Evolutionary conservation across 2,113 vertebrate species (phyloP), one percentile per base, ranked within the genome.

Genomic region (Ammodramus savannarum): DNA sequence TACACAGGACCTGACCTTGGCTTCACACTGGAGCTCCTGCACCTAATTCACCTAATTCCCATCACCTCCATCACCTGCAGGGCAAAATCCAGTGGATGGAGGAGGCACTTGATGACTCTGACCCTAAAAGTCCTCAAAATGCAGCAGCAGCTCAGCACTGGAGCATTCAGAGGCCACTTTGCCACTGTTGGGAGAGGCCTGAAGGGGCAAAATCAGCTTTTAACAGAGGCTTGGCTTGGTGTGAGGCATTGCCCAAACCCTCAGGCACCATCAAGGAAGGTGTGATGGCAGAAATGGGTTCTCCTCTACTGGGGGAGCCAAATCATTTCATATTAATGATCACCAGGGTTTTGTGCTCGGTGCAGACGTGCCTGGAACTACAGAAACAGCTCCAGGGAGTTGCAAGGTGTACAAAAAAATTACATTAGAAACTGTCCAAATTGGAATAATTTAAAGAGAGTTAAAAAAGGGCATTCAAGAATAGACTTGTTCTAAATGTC

Each of bases 401-500:
- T 71, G 65, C 93, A 62, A 79, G 68, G 71, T 88, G 89, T 76
- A 86, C 68, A 93, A 89, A 91, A 93, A 96, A 89, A 81, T 58
- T 79, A 91, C 92, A 81, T 92, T 95, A 87, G 38, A 52, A 59
- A 83, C 69, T 93, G 69, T 94, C 92, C 89, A 75, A 95, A 82
- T 58, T 36, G 22, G 93, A 96, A 91, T 83, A 95, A 91, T 89
- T 97, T 95, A 75, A 67, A 95, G 91, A 62, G 94, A 93, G 93
- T 97, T 97, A 26, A 96, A 97, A 98, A 97, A 96, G 95, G 90
- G 71, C 85, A 87, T 95, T 96, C 97, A 97, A 97, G 96, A 96
- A 91, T 89, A 96, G 94, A 87, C 96, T 96, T 95, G 96, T 96
- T 94, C 94, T 94, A 94, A 94, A 86, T 92, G 97, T 96, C 96